Conservation (phyloP, 2,888 invertebrate genomes). For the Drosophila neotestacea region DNA sequence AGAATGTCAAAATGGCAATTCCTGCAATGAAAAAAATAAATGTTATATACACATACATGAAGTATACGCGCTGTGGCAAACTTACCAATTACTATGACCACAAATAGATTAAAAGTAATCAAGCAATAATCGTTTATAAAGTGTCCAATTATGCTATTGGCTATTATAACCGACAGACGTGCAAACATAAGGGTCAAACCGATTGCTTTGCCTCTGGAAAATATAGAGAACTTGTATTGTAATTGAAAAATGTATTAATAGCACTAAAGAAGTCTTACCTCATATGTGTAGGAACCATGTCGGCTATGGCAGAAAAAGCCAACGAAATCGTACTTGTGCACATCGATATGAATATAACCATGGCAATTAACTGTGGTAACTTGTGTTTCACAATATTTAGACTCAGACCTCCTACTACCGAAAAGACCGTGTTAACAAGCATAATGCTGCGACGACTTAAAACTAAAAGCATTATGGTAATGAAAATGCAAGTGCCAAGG, state of each 20-base stretch:
- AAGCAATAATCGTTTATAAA: slow-evolving; percentile 28
- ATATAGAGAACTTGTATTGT: background rate
- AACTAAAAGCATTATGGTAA: slow-evolving; percentile 5
- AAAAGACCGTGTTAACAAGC: background rate
- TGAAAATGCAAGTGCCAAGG: background rate
- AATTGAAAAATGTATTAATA: background rate
- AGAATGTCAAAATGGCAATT: background rate
- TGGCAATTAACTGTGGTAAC: background rate
- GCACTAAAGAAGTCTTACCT: slow-evolving; percentile 38
- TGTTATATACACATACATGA: background rate
- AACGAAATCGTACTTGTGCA: slow-evolving; percentile 19
- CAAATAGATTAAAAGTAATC: slow-evolving; percentile 28
- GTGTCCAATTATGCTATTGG: slow-evolving; percentile 30
- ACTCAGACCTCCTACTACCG: slow-evolving; percentile 1
- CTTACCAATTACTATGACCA: background rate
- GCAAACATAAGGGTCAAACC: slow-evolving; percentile 16
- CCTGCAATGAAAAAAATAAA: slow-evolving; percentile 1
- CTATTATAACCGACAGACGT: slow-evolving; percentile 19
- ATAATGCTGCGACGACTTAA: slow-evolving; percentile 16
- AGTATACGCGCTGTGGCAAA: background rate
- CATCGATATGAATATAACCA: slow-evolving; percentile 24
- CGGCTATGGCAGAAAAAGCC: slow-evolving; percentile 16
- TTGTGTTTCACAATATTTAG: slow-evolving; percentile 26
- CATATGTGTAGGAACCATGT: slow-evolving; percentile 53
- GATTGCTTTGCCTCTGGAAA: slow-evolving; percentile 40